These are phyloP conservation scores for Heteromurus nitidus DNA, from an alignment of 2,888 invertebrate species.

Conservation along the genomic window DNA sequence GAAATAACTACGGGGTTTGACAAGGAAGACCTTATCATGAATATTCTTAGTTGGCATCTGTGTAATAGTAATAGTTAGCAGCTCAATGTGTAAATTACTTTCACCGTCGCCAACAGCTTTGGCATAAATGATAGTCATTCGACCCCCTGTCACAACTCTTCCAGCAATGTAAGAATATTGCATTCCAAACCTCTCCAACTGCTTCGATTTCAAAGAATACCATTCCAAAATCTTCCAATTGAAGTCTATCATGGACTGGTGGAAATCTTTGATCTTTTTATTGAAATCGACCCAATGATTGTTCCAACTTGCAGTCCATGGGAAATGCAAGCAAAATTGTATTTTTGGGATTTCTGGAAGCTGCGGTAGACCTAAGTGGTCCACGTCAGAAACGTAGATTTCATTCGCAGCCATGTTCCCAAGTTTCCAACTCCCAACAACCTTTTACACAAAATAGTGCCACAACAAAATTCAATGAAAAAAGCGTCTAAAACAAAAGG, in stretches of 20 bases:
- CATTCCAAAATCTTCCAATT: constrained; percentile 50
- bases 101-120: constrained; percentile 22
- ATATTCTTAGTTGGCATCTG: too few relatives aligned
- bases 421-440: background rate
- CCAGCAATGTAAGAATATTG: constrained; percentile 20
- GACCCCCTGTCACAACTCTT: constrained; percentile 7
- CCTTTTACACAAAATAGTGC: too few relatives aligned
- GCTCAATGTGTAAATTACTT: too few relatives aligned
- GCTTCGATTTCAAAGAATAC: constrained; percentile 42
- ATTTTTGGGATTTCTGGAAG: constrained; percentile 42
- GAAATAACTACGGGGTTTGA: constrained; percentile 12
- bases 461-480: too few relatives aligned
- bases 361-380: constrained; percentile 19
- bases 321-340: constrained; percentile 37
- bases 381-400: constrained; percentile 11
- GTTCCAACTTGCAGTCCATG: constrained; percentile 41
- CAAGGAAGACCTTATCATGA: background rate
- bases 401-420: background rate
- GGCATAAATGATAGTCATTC: constrained; percentile 36
- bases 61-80: too few relatives aligned
- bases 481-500: too few relatives aligned
- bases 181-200: constrained; percentile 39
- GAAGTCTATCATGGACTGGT: constrained; percentile 53
- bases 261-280: constrained; percentile 43
- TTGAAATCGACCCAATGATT: constrained; percentile 43